Conservation (phyloP, 2,888 invertebrate species). For the Caenorhabditis virilis region DNA sequence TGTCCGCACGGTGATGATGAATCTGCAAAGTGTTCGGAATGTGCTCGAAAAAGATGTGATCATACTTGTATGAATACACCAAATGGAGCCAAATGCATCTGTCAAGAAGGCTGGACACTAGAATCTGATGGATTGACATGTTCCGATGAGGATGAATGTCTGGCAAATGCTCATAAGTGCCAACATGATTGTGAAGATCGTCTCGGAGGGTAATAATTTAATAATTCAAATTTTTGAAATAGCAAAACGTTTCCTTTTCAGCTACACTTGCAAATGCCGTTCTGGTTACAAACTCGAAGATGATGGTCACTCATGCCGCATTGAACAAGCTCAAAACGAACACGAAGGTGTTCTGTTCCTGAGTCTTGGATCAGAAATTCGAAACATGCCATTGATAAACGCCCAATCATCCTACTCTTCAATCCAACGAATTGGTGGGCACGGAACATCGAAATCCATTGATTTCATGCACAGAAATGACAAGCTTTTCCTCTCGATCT, state of each 20-base stretch:
- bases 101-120: conserved; percentile 21
- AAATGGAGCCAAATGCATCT: conserved; percentile 21
- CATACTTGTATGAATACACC: conserved; percentile 25
- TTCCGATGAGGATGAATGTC: conserved; percentile 38
- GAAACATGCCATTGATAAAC: conserved; percentile 23
- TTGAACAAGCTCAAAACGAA: conserved; percentile 1
- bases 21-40: conserved; percentile 43
- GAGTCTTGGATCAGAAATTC: conserved; percentile 22
- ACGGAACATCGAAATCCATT: conserved; percentile 7
- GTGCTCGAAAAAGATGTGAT: conserved; percentile 18
- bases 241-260: conserved; percentile 76
- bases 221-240: not conserved
- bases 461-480: conserved; percentile 12
- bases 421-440: conserved; percentile 7
- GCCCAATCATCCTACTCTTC: conserved; percentile 5
- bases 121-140: conserved; percentile 28
- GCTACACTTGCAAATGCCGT: conserved; percentile 70
- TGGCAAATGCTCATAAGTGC: conserved; percentile 4
- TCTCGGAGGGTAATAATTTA: conserved; percentile 71
- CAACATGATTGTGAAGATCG: conserved; percentile 12
- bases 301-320: conserved; percentile 40
- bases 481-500: conserved; percentile 12
- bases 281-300: conserved; percentile 37
- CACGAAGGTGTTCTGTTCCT: conserved; percentile 18
- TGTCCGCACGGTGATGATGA: conserved; percentile 69